Evolutionary conservation across 1,140 invertebrate genomes (phyloP), one percentile per base, ranked within the genome.

Genomic region (Manduca sexta): DNA sequence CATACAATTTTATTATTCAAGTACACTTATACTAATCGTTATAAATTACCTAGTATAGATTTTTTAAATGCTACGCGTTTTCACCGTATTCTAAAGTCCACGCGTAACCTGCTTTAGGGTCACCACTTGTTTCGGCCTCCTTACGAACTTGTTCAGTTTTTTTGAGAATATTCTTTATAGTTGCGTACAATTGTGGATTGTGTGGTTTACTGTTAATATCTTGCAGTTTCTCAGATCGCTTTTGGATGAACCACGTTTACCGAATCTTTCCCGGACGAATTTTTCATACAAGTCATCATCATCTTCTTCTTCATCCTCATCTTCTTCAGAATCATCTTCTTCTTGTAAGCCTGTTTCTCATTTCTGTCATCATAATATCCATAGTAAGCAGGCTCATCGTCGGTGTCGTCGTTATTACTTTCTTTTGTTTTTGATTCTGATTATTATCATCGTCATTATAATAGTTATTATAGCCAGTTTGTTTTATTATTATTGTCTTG

Each of bases 61-160:
- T n/a, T n/a, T n/a, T n/a, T n/a, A n/a, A n/a, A n/a, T n/a, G 14
- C 17, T 45, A 45, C 18, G 31, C 31, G 16, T 75, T 80, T 58
- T 80, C 60, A 31, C 75, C 76, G 61, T 88, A 88, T 64, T 88
- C 84, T 38, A 88, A 57, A n/a, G 85, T 85, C 87, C 88, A 89
- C 58, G 77, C 76, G 48, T 88, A 88, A 14, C 75, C 77, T 29
- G 84, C 86, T 31, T 77, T 79, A 0, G 81, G 74, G 66, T 86
- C 64, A 42, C 73, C 62, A 55, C 69, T 70, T 53, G 73, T 70
- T 48, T 78, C 61, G 15, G 74, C 66, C 65, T 80, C 60, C 66
- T 80, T 56, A 59, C 81, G 60, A 45, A 75, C 69, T 52, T 78
- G 53, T 66, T 80, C 59, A 43, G 78, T 74, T 59, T 80, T 69